Conservation (phyloP, 2,797 vertebrate species). For the Sternarchorhynchus goeldii region DNA sequence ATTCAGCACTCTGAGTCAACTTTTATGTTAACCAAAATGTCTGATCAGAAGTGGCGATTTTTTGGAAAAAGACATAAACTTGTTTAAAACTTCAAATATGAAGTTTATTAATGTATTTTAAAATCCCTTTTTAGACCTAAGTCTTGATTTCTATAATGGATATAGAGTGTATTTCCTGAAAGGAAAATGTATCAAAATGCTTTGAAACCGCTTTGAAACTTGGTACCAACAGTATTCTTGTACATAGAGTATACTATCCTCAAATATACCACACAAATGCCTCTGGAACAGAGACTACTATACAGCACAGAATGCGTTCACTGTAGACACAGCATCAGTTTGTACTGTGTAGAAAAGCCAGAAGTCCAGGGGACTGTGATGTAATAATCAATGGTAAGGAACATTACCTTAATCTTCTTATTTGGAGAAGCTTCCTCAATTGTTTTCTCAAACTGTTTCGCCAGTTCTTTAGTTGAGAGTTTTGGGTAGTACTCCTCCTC, state of each 20-base stretch:
- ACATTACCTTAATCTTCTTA: constrained; percentile 87
- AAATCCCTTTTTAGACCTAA: not conserved
- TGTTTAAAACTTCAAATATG: not conserved
- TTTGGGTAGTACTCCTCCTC: constrained; percentile 84
- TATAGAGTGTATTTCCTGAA: constrained; percentile 19
- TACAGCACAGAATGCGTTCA: constrained; percentile 4
- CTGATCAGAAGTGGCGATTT: constrained; percentile 12
- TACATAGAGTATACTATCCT: not conserved
- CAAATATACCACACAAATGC: not conserved
- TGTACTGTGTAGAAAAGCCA: constrained; percentile 24
- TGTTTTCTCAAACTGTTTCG: constrained; percentile 89
- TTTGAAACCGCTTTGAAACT: constrained; percentile 2
- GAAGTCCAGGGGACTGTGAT: constrained; percentile 15
- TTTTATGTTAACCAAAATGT: constrained; percentile 8
- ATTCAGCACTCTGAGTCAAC: constrained; percentile 31
- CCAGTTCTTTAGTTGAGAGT: constrained; percentile 88
- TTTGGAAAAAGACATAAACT: not conserved
- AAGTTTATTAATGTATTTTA: constrained; percentile 6
- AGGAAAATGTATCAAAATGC: not conserved
- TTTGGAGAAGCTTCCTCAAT: constrained; percentile 79
- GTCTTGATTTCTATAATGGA: not conserved
- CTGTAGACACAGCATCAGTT: constrained; percentile 18
- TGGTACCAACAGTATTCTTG: not conserved
- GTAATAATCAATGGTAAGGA: constrained; percentile 22
- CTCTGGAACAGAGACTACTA: constrained; percentile 13